Percentiles rank a stretch among this genome's conserved stretches.
phyloP scores from a whole-genome alignment of 2,113 vertebrate species.

The Macaca fascicularis region T2T-MFA8v1.1 NC_088392.1:14979501-14980000 shows the following conservation, averaged over 20 bases:
- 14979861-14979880: accelerated
- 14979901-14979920: neutral
- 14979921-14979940: neutral
- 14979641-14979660: no score
- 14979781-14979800: neutral
- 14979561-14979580: neutral
- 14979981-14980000: neutral
- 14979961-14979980: neutral
- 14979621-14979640: neutral
- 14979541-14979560: neutral
- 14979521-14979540: no score
- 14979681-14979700: accelerated
- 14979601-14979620: neutral
- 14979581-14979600: neutral
- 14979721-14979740: accelerated
- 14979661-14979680: neutral
- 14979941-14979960: neutral
- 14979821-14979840: accelerated
- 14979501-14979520: no score
- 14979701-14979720: accelerated
- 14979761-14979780: no score
- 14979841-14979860: accelerated
- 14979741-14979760: neutral
- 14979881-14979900: neutral
- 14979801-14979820: accelerated